Evolutionary conservation across 2,888 invertebrate species (phyloP).

Genomic region (Metacarcinus magister): DNA sequence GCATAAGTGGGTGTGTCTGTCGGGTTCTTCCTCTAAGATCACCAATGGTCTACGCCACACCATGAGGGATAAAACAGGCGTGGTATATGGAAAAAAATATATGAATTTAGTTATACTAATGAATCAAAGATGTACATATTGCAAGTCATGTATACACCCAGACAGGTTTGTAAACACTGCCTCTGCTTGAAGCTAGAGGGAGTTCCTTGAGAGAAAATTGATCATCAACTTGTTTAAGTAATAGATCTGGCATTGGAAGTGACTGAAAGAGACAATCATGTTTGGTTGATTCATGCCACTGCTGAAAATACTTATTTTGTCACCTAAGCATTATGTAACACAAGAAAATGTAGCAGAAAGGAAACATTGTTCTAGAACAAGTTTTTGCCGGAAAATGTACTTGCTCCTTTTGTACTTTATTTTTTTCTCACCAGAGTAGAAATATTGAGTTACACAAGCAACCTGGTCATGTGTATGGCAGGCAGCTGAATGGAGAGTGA

Average conservation of each 20-base stretch:
- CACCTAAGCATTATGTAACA: background rate
- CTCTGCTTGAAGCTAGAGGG: background rate
- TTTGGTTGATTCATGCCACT: background rate
- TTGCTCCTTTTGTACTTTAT: background rate
- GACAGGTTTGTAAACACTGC: background rate
- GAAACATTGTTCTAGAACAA: background rate
- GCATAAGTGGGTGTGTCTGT: no score
- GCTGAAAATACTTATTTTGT: background rate
- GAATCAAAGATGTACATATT: background rate
- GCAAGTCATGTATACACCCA: background rate
- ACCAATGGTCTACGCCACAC: no score
- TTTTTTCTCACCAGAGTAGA: background rate
- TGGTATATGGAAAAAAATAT: no score
- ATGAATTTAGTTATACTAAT: background rate
- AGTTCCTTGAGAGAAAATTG: background rate
- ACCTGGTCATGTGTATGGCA: background rate
- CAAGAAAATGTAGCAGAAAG: conserved; percentile 6
- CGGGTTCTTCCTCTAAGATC: no score
- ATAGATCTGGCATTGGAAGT: background rate
- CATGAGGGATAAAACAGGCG: no score
- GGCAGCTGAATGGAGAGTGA: conserved; percentile 23
- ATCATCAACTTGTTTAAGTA: background rate
- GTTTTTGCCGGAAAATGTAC: background rate
- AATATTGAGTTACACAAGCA: background rate
- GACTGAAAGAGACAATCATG: background rate